Percentiles rank a stretch among this genome's conserved stretches.
phyloP scores from a whole-genome alignment of 2,113 vertebrate genomes.

The Nycticorax nycticorax region DNA sequence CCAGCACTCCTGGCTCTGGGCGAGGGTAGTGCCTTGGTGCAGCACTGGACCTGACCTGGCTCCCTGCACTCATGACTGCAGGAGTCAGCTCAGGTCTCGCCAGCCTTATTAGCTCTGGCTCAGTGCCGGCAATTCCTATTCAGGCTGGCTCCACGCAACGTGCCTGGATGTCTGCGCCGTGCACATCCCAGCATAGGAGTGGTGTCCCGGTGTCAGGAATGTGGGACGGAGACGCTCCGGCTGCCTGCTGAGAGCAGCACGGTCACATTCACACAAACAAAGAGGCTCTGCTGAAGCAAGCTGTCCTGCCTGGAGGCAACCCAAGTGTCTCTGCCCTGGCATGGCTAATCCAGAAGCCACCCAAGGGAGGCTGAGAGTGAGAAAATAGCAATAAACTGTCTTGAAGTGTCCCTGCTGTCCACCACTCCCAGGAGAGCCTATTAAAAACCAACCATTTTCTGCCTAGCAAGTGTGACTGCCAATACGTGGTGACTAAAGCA shows the following conservation, averaged over 20 bases:
- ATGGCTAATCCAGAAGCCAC: background rate
- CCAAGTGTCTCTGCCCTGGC: slow-evolving; percentile 18
- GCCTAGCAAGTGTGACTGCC: background rate
- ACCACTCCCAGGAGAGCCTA: background rate
- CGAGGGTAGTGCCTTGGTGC: background rate
- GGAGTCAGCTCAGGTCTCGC: slow-evolving; percentile 52
- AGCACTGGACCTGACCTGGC: slow-evolving; percentile 6
- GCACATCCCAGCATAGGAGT: slow-evolving; percentile 49
- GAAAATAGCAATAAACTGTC: slow-evolving; percentile 9
- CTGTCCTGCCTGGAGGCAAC: slow-evolving; percentile 34
- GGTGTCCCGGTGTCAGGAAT: slow-evolving; percentile 58
- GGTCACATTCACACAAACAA: background rate
- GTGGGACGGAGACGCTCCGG: slow-evolving; percentile 25
- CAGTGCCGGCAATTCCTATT: background rate
- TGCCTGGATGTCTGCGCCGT: slow-evolving; percentile 31
- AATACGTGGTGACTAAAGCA: background rate
- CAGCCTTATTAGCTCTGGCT: slow-evolving; percentile 60
- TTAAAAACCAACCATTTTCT: background rate
- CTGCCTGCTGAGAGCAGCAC: slow-evolving; percentile 52
- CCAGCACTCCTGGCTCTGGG: background rate
- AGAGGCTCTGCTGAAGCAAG: slow-evolving; percentile 15
- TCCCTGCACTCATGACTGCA: background rate
- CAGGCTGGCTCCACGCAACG: slow-evolving; percentile 12
- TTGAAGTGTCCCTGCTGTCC: background rate
- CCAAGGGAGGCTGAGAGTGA: slow-evolving; percentile 15